Evolutionary conservation across 2,113 vertebrate species (phyloP), one percentile per base, ranked within the genome.

Genomic region (Ctenodactylus gundi): DNA sequence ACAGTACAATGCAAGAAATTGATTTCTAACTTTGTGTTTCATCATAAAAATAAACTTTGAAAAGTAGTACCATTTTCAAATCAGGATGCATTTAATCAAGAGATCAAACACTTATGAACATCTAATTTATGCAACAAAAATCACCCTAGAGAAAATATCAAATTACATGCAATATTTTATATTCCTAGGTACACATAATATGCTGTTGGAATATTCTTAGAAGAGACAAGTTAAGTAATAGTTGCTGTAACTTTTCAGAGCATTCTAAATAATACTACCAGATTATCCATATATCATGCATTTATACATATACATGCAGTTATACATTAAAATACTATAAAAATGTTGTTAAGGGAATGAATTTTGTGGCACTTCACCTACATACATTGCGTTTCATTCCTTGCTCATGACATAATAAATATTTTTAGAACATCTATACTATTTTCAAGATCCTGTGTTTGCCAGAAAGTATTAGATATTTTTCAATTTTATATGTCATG

Each of bases 61-160:
- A 93, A 90, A 65, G 60, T 53, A 76, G 29, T 58, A 86, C 75
- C 41, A 51, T 88, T 91, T 88, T 67, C 70, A 93, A 95, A 84
- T 46, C 49, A 88, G n/a, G 84, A 73, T 55, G 68, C 17, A 93
- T 88, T 88, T 93, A 55, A 93, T 81, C 73, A 36, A 64, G 21
- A 68, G 70, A 84, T 70, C n/a, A 27, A 75, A 75, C 51, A 25
- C 46, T 67, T 90, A 23, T 44, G 21, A 95, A 46, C 25, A 67
- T 73, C 58, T 86, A 53, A 67, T 83, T 89, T 70, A 39, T 77
- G 58, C 46, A 65, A 65, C 14, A 77, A 77, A 85, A 73, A n/a
- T 72, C 7, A 31, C 31, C 58, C 34, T 62, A 39, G n/a, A 94
- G 73, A 87, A 3, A 58, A 75, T 39, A 94, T 25, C 76, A 82